phyloP scores from a whole-genome alignment of 2,113 vertebrate genomes.

The Eidolon helvum region DNA sequence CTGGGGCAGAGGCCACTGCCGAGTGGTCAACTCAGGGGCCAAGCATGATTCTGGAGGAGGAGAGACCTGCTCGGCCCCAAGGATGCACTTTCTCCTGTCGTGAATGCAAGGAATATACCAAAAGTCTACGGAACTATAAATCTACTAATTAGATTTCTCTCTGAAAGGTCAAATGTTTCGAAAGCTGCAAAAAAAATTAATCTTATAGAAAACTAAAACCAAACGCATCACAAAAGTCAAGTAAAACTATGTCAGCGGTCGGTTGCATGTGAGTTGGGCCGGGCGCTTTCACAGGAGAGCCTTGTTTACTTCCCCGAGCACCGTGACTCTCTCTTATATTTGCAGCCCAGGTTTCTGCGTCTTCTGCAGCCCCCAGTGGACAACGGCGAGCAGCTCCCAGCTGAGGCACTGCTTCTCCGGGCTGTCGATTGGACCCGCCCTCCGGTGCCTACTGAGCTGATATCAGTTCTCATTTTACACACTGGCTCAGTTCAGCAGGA shows the following conservation, averaged over 20 bases:
- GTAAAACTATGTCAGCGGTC: background rate
- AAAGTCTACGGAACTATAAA: background rate
- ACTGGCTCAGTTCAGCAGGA: slow-evolving; percentile 99
- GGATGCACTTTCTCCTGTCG: background rate
- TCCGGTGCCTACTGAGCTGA: slow-evolving; percentile 99
- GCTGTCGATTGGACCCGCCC: slow-evolving; percentile 89
- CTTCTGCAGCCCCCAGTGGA: background rate
- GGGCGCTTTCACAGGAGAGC: background rate
- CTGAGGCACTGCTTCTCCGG: slow-evolving; percentile 70
- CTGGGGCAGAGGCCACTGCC: background rate
- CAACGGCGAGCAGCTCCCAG: background rate
- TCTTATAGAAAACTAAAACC: background rate
- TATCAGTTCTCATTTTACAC: slow-evolving; percentile 96
- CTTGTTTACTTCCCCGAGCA: background rate
- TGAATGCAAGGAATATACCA: background rate
- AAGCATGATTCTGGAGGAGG: background rate
- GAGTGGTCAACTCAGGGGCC: background rate
- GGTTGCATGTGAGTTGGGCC: background rate
- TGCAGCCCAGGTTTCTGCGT: slow-evolving; percentile 51
- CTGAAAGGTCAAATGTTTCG: background rate
- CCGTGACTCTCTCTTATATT: slow-evolving; percentile 65
- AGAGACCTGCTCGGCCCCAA: background rate
- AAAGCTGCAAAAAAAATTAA: background rate
- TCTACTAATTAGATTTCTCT: background rate
- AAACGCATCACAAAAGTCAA: background rate